These are phyloP conservation scores for Gymnocephalus cernua DNA, from an alignment of 2,113 vertebrate species.

Conservation along the genomic window DNA sequence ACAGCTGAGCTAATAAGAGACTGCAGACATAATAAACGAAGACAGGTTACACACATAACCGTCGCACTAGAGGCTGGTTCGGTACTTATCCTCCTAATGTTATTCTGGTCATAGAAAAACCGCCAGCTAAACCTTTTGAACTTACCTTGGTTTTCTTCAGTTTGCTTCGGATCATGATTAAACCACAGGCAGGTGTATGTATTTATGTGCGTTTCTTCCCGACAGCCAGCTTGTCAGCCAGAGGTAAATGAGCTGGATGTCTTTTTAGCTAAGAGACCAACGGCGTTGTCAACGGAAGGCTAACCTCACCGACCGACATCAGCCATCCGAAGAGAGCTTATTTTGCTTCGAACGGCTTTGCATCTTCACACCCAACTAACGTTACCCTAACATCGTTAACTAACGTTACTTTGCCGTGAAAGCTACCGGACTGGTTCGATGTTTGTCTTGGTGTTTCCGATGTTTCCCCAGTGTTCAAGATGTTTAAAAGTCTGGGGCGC, in stretches of 20 bases:
- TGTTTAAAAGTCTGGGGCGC: conserved; percentile 38
- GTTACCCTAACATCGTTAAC: rapidly evolving
- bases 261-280: neutral
- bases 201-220: neutral
- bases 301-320: neutral
- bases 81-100: neutral
- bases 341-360: neutral
- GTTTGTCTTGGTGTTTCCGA: neutral
- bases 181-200: neutral
- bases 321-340: neutral
- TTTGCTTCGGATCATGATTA: conserved; percentile 63
- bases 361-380: neutral
- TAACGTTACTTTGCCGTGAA: neutral
- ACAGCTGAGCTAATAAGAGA: neutral
- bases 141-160: conserved; percentile 68
- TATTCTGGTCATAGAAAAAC: no score
- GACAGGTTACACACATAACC: neutral
- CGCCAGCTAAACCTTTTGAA: neutral
- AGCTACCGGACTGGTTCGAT: neutral
- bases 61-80: neutral
- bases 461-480: no score
- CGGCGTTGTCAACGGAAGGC: neutral
- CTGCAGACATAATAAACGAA: neutral
- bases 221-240: rapidly evolving
- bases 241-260: neutral